Base-by-base conservation (phyloP, 2,113 vertebrate genomes). In the Rhinopithecus roxellana region DNA sequence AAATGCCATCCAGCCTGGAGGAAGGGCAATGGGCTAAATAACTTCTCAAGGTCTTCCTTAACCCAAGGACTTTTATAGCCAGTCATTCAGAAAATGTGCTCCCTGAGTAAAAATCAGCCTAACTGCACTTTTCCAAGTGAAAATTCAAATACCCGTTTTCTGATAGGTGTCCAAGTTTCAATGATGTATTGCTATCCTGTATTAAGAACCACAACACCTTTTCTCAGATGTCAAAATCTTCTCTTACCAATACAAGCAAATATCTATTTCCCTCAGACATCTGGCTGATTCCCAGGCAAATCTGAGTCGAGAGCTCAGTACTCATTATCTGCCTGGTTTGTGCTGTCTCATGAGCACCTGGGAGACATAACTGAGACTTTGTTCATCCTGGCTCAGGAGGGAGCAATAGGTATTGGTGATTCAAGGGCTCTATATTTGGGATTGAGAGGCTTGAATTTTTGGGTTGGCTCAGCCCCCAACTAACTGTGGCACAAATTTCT, bases 11-110 rank as follows among this genome's bases (percentile, higher is more conserved):
- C 81, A 95, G 69, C 92, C 95, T 77, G 35, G 38, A 94, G 84
- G 87, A 96, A 96, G 93, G 80, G 80, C 92, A 92, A 35, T 8
- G 35, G 87, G 75, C 61, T 93, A 88, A 93, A 79, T 50, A 32
- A 83, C 75, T 93, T 89, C 75, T 92, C 79, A 96, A 95, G 94
- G 88, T 97, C 90, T 93, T 95, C 52, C 48, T 59, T 88, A 95
- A 92, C 75, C n/a, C 23, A 10, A 69, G 64, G 90, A 80, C 43
- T 94, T 96, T 84, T 96, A 96, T 67, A 81, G 57, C 11, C 8
- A 83, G n/a, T 92, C 79, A 86, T 52, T 61, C 40, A 35, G 67
- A 94, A 95, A 87, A 89, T 83, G 55, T 57, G 35, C 5, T 94
- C 32, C 12, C 14, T 74, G 35, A 82, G 70, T 81, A 17, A 96